A percentile compares a stretch with the other conserved stretches of the same genome.
Conservation (phyloP, 2,888 invertebrate species). For the Malthinus seriepunctatus region DNA sequence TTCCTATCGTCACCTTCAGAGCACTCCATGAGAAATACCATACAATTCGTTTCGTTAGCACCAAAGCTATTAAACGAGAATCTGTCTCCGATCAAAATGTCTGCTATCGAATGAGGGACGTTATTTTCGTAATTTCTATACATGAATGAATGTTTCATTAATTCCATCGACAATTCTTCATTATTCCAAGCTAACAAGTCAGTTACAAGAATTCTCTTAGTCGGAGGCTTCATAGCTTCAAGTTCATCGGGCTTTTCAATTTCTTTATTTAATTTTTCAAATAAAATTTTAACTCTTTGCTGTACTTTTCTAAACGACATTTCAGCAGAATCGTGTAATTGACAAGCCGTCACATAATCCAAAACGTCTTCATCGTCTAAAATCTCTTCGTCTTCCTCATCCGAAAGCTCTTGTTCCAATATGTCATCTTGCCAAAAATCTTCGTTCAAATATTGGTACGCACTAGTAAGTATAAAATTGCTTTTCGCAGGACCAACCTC, state of each 20-base stretch:
- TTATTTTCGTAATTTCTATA: conserved; percentile 52
- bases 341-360: conserved; percentile 6
- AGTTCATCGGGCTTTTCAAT: not conserved
- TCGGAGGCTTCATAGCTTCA: not conserved
- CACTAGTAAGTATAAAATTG: not conserved
- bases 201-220: conserved; percentile 39
- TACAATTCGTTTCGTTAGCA: conserved; percentile 42
- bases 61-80: conserved; percentile 41
- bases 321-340: not conserved
- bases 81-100: conserved; percentile 43
- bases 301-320: conserved; percentile 1
- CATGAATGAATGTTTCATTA: conserved; percentile 58
- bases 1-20: conserved; percentile 36
- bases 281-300: not conserved
- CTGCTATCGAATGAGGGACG: conserved; percentile 43
- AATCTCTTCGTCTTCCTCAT: not conserved
- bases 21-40: conserved; percentile 45
- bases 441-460: too few relatives aligned
- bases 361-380: not conserved
- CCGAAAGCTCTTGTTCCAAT: not conserved
- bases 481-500: too few relatives aligned
- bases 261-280: not conserved
- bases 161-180: conserved; percentile 51
- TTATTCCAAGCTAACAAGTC: conserved; percentile 60
- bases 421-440: not conserved